Conservation (phyloP, 1,140 invertebrate genomes). For the Bombus turneri region DNA sequence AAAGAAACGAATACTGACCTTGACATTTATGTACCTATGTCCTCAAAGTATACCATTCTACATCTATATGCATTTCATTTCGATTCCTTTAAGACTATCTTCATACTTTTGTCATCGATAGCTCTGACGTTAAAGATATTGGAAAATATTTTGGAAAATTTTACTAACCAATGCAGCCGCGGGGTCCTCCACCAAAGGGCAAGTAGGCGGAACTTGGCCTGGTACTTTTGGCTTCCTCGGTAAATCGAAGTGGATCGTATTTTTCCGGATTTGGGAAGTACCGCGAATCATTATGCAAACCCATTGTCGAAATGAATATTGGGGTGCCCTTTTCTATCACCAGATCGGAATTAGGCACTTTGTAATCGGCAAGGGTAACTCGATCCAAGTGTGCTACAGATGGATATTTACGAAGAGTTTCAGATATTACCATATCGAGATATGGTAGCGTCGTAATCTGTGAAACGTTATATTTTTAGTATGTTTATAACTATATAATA, state of each 20-base stretch:
- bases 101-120: too few relatives aligned
- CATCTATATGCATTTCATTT: too few relatives aligned
- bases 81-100: too few relatives aligned
- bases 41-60: too few relatives aligned
- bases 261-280: conserved; percentile 79
- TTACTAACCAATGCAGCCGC: conserved; percentile 75
- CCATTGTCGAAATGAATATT: too few relatives aligned
- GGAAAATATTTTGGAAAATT: background rate
- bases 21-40: fast-evolving
- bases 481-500: background rate
- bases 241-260: conserved; percentile 83
- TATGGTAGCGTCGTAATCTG: conserved; percentile 60
- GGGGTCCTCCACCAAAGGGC: conserved; percentile 83
- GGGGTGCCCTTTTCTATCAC: conserved; percentile 72
- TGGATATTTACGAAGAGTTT: conserved; percentile 85
- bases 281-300: too few relatives aligned
- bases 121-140: background rate
- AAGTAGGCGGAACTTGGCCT: conserved; percentile 80
- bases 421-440: conserved; percentile 73
- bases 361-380: conserved; percentile 71
- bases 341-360: conserved; percentile 82
- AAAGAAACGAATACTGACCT: too few relatives aligned
- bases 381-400: conserved; percentile 83
- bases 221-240: conserved; percentile 74
- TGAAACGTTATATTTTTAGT: too few relatives aligned